Conservation (phyloP, 2,888 invertebrate genomes). For the Gasteruption jaculator region DNA sequence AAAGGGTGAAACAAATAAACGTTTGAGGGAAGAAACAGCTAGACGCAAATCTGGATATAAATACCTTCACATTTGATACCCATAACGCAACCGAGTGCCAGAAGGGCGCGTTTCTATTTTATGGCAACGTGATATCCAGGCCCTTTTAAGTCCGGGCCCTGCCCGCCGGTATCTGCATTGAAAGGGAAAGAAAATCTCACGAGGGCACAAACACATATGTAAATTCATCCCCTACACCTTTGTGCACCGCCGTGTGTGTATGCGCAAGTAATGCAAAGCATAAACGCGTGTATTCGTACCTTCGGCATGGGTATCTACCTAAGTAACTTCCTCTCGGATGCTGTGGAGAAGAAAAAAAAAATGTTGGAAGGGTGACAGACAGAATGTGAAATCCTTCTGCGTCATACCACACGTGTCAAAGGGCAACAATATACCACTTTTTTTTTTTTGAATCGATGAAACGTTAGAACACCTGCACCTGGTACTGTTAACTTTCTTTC, state of each 20-base stretch:
- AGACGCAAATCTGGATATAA: no score
- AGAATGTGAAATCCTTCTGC: constrained; percentile 35
- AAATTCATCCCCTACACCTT: no score
- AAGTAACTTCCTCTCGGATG: no score
- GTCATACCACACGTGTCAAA: constrained; percentile 43
- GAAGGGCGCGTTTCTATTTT: constrained; percentile 11
- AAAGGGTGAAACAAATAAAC: no score
- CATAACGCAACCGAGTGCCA: constrained; percentile 1
- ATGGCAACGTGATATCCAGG: constrained; percentile 27
- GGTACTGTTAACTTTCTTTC: constrained; percentile 16
- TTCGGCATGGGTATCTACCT: no score
- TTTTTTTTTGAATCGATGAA: constrained; percentile 22
- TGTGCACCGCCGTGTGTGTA: no score
- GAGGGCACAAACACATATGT: background rate
- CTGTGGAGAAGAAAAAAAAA: constrained; percentile 2
- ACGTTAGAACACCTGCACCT: constrained; percentile 30
- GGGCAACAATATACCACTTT: constrained; percentile 18
- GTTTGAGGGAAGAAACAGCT: no score
- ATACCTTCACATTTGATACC: no score
- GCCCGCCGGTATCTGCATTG: constrained; percentile 4
- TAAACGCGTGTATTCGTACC: no score
- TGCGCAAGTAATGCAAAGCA: no score
- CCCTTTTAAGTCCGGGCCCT: constrained; percentile 17
- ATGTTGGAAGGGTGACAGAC: constrained; percentile 31
- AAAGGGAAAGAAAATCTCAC: background rate